Conservation (phyloP, 2,888 invertebrate genomes). For the Abrostola tripartita region DNA sequence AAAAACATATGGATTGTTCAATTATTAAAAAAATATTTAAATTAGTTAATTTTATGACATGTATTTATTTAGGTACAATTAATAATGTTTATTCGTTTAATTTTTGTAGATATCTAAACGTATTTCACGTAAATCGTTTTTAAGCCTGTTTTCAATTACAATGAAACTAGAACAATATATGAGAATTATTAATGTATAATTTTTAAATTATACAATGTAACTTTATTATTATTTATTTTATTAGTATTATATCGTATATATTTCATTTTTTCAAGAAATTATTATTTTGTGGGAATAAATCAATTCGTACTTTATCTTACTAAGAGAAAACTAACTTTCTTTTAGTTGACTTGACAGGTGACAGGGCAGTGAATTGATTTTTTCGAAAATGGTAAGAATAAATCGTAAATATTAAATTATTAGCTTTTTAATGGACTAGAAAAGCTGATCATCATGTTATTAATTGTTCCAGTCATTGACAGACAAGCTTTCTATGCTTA, state of each 20-base stretch:
- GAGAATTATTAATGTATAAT: background rate
- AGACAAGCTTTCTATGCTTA: constrained; percentile 93
- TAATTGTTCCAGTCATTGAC: constrained; percentile 90
- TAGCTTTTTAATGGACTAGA: constrained; percentile 19
- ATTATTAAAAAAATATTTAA: too few relatives aligned
- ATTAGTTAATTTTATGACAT: background rate
- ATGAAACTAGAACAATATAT: background rate
- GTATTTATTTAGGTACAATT: too few relatives aligned
- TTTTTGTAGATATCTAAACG: constrained; percentile 23
- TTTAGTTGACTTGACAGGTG: constrained; percentile 71
- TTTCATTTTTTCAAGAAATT: background rate
- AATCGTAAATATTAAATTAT: constrained; percentile 63
- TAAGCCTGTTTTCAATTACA: constrained; percentile 34
- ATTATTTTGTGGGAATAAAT: background rate
- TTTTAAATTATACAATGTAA: background rate
- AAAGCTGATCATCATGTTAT: constrained; percentile 55
- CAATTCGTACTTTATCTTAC: background rate
- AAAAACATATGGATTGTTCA: too few relatives aligned
- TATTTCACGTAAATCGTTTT: background rate
- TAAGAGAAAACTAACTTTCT: constrained; percentile 28
- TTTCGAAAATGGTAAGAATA: constrained; percentile 83
- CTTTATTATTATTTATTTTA: too few relatives aligned
- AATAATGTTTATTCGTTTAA: background rate
- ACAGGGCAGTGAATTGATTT: constrained; percentile 85
- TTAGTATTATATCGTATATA: background rate